Percentiles rank a stretch among this genome's conserved stretches.
These are phyloP conservation scores for Spialia ferax DNA, from an alignment of 2,888 invertebrate species.

Conservation along the genomic window DNA sequence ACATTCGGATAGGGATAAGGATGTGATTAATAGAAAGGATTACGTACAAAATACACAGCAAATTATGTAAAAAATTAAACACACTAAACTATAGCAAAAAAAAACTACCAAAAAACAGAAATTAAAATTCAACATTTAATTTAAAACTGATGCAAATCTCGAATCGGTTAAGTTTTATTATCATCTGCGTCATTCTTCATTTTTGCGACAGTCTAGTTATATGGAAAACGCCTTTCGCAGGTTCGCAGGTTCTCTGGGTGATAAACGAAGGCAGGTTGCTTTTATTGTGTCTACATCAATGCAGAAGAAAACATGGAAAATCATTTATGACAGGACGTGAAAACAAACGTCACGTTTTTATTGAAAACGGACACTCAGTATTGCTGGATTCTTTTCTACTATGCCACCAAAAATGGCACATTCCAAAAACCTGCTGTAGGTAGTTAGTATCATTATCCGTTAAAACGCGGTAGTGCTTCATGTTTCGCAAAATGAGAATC, in stretches of 20 bases:
- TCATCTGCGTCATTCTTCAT: neutral
- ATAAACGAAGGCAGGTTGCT: slow-evolving; percentile 77
- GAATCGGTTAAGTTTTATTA: no score
- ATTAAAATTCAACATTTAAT: no score
- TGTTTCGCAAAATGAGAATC: neutral
- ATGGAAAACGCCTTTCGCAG: slow-evolving; percentile 16
- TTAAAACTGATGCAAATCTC: no score
- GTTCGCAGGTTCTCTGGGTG: slow-evolving; percentile 61
- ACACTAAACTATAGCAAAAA: no score
- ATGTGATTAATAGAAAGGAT: no score
- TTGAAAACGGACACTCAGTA: slow-evolving; percentile 24
- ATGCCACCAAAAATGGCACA: no score
- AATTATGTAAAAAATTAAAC: no score
- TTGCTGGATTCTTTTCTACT: slow-evolving; percentile 26
- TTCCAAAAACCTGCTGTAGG: no score
- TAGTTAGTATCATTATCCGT: neutral
- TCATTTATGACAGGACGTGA: slow-evolving; percentile 58
- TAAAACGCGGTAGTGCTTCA: no score
- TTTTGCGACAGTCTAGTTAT: neutral
- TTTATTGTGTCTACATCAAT: slow-evolving; percentile 81
- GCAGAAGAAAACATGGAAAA: slow-evolving; percentile 66
- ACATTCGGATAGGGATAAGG: no score
- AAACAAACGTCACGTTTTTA: slow-evolving; percentile 37
- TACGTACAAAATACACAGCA: no score
- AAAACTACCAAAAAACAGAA: no score